Evolutionary conservation across 2,888 invertebrate species (phyloP).

Genomic region (Machimus rusticus): DNA sequence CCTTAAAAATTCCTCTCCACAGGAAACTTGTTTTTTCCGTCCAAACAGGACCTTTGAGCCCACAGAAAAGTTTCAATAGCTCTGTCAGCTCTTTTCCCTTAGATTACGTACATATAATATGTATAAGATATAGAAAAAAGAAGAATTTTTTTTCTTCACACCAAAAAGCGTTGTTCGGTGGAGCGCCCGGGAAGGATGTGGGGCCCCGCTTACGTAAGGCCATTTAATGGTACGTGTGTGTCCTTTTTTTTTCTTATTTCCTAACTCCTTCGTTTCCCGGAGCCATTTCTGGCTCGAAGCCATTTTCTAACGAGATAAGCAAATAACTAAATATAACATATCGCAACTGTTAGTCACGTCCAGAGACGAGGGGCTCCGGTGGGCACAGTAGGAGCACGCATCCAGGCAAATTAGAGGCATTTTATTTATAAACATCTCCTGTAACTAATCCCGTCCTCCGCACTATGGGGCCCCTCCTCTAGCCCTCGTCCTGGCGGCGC

Average conservation of each 20-base stretch:
- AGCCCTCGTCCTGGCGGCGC: background rate
- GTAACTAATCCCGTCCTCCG: slow-evolving; percentile 6
- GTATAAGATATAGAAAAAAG: background rate
- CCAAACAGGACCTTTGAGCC: slow-evolving; percentile 4
- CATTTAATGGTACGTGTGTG: slow-evolving; percentile 31
- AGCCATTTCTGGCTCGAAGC: slow-evolving; percentile 19
- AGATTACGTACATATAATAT: background rate
- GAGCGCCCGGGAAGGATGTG: background rate
- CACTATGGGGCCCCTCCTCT: background rate
- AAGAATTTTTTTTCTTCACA: background rate
- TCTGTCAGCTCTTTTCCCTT: slow-evolving; percentile 4
- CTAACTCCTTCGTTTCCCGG: slow-evolving; percentile 30
- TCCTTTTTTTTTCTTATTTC: slow-evolving; percentile 14
- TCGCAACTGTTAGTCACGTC: slow-evolving; percentile 44
- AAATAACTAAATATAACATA: slow-evolving; percentile 41
- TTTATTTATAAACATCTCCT: slow-evolving; percentile 22
- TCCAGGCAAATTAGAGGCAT: slow-evolving; percentile 10
- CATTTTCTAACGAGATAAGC: slow-evolving; percentile 45
- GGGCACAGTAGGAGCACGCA: background rate
- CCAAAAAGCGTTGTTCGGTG: background rate
- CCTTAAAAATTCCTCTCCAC: background rate
- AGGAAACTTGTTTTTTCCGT: background rate
- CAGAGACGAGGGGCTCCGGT: background rate
- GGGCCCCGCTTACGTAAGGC: slow-evolving; percentile 12
- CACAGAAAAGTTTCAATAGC: slow-evolving; percentile 36